Conservation (phyloP, 2,113 vertebrate genomes). For the Empidonax traillii region DNA sequence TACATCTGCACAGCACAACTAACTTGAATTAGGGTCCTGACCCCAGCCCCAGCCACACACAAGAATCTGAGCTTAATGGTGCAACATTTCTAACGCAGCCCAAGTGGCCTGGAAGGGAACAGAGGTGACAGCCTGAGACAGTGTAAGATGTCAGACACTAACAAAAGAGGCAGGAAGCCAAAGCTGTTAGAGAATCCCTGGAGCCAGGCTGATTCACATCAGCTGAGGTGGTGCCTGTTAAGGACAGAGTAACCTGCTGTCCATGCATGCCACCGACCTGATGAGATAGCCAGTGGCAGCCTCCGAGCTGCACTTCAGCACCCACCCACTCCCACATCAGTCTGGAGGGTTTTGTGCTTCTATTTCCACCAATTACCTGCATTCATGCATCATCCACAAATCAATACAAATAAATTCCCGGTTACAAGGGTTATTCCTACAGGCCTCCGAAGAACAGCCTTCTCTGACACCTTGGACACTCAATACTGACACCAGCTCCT, state of each 20-base stretch:
- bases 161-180: not conserved
- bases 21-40: not conserved
- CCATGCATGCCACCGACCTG: not conserved
- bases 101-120: not conserved
- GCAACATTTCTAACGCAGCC: not conserved
- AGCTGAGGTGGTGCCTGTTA: not conserved
- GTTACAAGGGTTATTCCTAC: constrained; percentile 83
- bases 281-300: not conserved
- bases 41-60: not conserved
- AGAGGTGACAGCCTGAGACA: not conserved
- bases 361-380: constrained; percentile 77
- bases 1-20: not conserved
- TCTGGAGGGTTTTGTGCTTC: not conserved
- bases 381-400: constrained; percentile 89
- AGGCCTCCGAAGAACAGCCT: constrained; percentile 86
- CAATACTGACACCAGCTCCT: constrained; percentile 79
- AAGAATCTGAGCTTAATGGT: not conserved
- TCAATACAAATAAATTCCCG: constrained; percentile 85
- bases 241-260: not conserved
- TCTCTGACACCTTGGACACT: constrained; percentile 77
- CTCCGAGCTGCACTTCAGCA: not conserved
- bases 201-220: not conserved
- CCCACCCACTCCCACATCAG: not conserved
- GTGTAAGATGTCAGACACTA: not conserved
- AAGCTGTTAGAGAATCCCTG: not conserved